Evolutionary conservation across 2,888 invertebrate species (phyloP).

Genomic region (Diadromus collaris): DNA sequence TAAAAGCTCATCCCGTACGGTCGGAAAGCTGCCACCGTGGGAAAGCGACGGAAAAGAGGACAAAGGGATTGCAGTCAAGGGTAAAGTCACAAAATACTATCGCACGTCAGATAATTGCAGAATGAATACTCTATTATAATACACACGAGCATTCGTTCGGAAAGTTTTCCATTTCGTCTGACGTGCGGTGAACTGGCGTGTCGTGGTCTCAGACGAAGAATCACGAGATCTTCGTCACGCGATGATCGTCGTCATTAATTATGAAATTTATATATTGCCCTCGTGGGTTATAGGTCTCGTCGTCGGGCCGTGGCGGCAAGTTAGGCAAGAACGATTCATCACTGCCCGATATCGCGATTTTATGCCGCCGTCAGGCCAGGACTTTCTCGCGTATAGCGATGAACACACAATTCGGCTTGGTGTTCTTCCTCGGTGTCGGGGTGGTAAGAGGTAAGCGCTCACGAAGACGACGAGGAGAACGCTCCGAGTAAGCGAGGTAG

Average conservation of each 20-base stretch:
- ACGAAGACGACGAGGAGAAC: slow-evolving; percentile 32
- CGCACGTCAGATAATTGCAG: slow-evolving; percentile 20
- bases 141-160: slow-evolving; percentile 18
- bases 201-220: slow-evolving; percentile 20
- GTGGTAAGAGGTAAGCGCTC: slow-evolving; percentile 1
- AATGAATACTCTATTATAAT: slow-evolving; percentile 36
- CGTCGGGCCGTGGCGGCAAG: slow-evolving; percentile 13
- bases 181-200: slow-evolving; percentile 46
- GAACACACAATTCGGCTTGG: slow-evolving; percentile 49
- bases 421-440: slow-evolving; percentile 32
- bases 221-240: slow-evolving; percentile 54
- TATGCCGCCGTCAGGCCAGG: slow-evolving; percentile 37
- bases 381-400: slow-evolving; percentile 48
- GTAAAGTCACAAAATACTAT: slow-evolving; percentile 33
- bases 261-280: slow-evolving; percentile 52
- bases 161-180: slow-evolving; percentile 29
- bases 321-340: slow-evolving; percentile 59
- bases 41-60: background rate
- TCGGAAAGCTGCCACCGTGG: background rate
- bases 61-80: background rate
- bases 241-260: slow-evolving; percentile 59
- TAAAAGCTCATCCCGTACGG: background rate
- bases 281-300: slow-evolving; percentile 17
- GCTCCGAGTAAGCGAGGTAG: slow-evolving; percentile 27
- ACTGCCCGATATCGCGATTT: slow-evolving; percentile 60